Base-by-base conservation (phyloP, 2,888 invertebrate species). In the Conops quadrifasciatus region DNA sequence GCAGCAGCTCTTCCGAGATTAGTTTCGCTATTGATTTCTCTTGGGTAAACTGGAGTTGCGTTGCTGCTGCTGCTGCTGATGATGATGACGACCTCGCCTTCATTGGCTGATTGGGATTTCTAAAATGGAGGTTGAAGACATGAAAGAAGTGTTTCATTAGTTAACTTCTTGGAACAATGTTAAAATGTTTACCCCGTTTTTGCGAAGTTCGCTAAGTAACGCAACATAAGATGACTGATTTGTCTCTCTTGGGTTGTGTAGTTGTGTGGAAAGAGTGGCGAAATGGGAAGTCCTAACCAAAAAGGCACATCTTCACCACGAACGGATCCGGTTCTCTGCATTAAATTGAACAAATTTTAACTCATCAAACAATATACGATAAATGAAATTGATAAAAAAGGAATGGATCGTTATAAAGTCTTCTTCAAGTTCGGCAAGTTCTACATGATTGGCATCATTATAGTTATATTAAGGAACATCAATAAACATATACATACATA, bases 241-340 rank as follows among this genome's bases (percentile, higher is more conserved):
- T 90, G 89, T 79, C 91, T 91, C 83, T 96, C 95, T 80, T 90
- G 90, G 77, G 89, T 88, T 45, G 92, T 92, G 87, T 91, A 95
- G 87, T 95, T 95, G 85, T 91, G 90, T n/a, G 89, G 89, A 82
- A 89, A 89, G 77, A 89, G 88, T 77, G 90, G 89, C 72, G 87
- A 88, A 70, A 95, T 85, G 47, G 95, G 95, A 77, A 93, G 89
- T 19, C 95, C 95, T 77, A 96, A 87, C 82, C 94, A 91, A 87
- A 93, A 95, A 68, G 94, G 93, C 78, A 95, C 87, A 85, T 95
- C 95, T 84, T 95, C 95, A 64, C 95, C 95, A 78, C 92, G 90
- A 67, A 94, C 94, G 67, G 94, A 94, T 26, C 94, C 94, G 72
- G 90, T 88, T 75, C 93, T 88, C 93, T 94, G 86, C 16, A 85